Evolutionary conservation across 2,888 invertebrate species (phyloP), one percentile per base, ranked within the genome.

Genomic region (Venusia cambrica): DNA sequence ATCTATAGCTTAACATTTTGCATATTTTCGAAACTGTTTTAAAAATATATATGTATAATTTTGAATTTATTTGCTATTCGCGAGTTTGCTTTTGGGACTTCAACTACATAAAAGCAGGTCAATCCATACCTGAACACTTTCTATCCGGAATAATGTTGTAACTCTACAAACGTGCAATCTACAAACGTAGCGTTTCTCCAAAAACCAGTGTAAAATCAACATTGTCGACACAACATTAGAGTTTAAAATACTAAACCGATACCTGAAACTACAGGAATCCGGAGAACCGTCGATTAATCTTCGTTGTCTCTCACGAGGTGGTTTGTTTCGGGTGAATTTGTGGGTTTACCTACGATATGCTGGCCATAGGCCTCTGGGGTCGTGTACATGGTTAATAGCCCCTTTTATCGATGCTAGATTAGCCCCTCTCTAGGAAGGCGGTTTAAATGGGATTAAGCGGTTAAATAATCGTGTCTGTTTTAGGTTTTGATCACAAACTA

Each of bases 251-350:
- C 34, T 32, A 33, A 53, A 8, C 7, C n/a, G n/a, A n/a, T 20
- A 33, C 21, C 66, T 69, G 60, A 64, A 67, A 68, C 71, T 67
- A 66, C 64, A 62, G 71, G 75, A 75, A 76, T 74, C 71, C 72
- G 64, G 73, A 65, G 66, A 60, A 64, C 68, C 72, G 64, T 56
- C 73, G 67, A 77, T 77, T 76, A 76, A 77, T 77, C 76, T 77
- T 77, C 73, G 75, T 77, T 76, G 62, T 66, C 73, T 71, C 74
- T 75, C 73, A 73, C 73, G 77, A 73, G 79, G 73, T 74, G 74
- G 75, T 76, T 73, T 74, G 77, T 73, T 77, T 69, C 65, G 73
- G 77, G 75, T 73, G 69, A 75, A 80, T 78, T 78, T 75, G 79
- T 73, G 78, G 78, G 73, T 69, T 73, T 71, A 62, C 72, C 70